Evolutionary conservation across 2,888 invertebrate genomes (phyloP).

Genomic region (Cryptosula pallasiana): DNA sequence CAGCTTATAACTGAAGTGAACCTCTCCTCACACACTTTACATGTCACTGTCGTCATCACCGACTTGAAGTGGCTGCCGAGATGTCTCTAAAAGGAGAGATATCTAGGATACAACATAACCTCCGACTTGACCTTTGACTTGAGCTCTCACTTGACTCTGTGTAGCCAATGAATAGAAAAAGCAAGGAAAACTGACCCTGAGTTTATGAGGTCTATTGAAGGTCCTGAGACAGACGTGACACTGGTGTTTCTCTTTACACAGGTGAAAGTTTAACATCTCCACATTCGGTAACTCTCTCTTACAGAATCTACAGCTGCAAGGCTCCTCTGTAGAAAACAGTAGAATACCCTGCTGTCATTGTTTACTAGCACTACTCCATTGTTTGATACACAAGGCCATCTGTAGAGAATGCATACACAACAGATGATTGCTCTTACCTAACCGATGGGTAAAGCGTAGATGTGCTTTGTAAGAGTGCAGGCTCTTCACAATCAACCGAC

Average conservation of each 20-base stretch:
- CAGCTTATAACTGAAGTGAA: neutral
- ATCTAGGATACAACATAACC: no score
- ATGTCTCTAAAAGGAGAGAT: neutral
- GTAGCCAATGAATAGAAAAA: no score
- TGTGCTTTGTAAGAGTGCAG: neutral
- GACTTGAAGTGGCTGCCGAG: neutral
- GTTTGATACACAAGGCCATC: no score
- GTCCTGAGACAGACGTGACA: constrained; percentile 6
- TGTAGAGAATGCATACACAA: no score
- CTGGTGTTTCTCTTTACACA: constrained; percentile 1
- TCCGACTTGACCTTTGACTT: no score
- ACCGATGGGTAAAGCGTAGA: neutral
- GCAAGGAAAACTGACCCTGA: neutral
- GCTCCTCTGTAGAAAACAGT: neutral
- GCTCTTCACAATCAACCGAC: neutral
- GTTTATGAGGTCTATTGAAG: neutral
- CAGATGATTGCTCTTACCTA: no score
- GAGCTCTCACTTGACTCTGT: no score
- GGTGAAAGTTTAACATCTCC: constrained; percentile 2
- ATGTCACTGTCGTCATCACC: neutral
- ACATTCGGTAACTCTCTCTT: neutral
- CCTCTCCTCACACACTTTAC: constrained; percentile 13
- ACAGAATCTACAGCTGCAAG: constrained; percentile 3
- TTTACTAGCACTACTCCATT: no score
- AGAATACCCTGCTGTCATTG: no score